Evolutionary conservation across 2,797 vertebrate species (phyloP), one percentile per base, ranked within the genome.

Genomic region (Pteronotus mesoamericanus): DNA sequence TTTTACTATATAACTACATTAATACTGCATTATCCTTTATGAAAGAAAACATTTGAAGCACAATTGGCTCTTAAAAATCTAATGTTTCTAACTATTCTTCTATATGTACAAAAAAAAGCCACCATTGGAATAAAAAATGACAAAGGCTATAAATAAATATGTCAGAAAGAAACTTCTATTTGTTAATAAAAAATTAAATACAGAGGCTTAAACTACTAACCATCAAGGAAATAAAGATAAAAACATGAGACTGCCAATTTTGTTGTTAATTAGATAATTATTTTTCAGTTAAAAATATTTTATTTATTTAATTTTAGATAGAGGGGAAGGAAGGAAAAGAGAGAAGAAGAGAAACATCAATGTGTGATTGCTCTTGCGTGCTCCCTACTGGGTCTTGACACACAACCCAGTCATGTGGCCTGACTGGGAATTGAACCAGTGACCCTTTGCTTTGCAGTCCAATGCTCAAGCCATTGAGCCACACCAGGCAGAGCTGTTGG

Each of bases 161-260:
- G 11, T 75, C 24, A 66, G 37, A 83, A 68, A 89, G 57, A 66
- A 83, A 24, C 4, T 69, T 82, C 12, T 88, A 78, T 6, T 83
- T 48, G n/a, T 89, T 59, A 69, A 86, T 42, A 5, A 5, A 15
- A 39, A 68, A 64, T 61, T 44, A 44, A 75, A 86, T 32, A 22
- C 3, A 64, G 53, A 84, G 34, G 6, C 39, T 85, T 44, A 82
- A 78, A 34, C 5, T 39, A 18, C 11, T 78, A 32, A 57, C 42
- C 22, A 18, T 53, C 1, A 8, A 22, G 21, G 22, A 32, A n/a
- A 2, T 34, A 26, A 75, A 55, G 57, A 21, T 21, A 42, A 79
- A 57, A 71, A 48, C 3, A 14, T 1, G 7, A 79, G 46, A 2
- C 24, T 1, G 0, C 19, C 12, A 5, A n/a, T n/a, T n/a, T n/a